phyloP scores from a whole-genome alignment of 2,888 invertebrate species.

The Cecidostiba fungosa region DNA sequence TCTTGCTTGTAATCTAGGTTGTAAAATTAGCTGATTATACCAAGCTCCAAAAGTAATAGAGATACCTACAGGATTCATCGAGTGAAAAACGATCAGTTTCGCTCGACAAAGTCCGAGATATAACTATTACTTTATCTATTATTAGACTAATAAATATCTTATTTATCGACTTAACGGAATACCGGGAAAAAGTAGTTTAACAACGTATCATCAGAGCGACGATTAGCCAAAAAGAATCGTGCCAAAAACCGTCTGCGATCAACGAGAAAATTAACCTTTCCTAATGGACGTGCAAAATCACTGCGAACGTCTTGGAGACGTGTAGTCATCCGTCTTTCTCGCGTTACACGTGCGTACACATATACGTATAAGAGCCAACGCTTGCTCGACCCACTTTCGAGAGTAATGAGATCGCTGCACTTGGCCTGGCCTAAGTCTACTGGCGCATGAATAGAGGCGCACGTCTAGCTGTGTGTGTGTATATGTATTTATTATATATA shows the following conservation, averaged over 20 bases:
- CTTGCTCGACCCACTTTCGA: slow-evolving; percentile 53
- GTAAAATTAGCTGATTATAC: slow-evolving; percentile 1
- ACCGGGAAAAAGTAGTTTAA: background rate
- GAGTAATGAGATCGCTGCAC: slow-evolving; percentile 54
- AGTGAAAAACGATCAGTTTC: background rate
- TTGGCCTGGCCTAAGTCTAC: slow-evolving; percentile 45
- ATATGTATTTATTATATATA: background rate
- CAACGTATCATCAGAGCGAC: background rate
- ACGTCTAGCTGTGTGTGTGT: background rate
- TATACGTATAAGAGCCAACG: background rate
- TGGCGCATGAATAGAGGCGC: background rate
- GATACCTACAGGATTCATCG: too few species aligned
- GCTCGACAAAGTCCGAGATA: background rate
- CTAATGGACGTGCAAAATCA: background rate
- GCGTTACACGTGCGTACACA: background rate
- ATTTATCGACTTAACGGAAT: background rate
- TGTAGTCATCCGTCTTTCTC: slow-evolving; percentile 31
- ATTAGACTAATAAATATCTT: background rate
- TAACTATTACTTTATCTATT: background rate
- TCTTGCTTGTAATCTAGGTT: background rate
- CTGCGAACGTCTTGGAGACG: background rate
- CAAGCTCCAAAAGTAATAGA: background rate
- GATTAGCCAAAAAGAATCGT: too few species aligned
- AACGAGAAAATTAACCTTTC: background rate
- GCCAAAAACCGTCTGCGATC: background rate